phyloP scores from a whole-genome alignment of 2,888 invertebrate species.

The Abrostola tripartita region DNA sequence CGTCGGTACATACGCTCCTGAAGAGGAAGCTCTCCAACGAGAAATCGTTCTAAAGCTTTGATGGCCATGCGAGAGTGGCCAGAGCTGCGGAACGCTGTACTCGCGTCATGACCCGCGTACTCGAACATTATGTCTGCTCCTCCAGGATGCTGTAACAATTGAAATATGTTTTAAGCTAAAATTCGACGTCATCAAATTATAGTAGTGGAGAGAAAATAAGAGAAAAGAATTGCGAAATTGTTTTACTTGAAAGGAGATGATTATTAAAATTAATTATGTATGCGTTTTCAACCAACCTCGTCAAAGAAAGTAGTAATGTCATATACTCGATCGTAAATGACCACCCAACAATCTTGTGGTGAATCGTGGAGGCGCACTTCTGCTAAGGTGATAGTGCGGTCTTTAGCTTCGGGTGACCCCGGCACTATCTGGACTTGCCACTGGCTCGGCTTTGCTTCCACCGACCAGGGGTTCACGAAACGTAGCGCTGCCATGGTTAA shows the following conservation, averaged over 20 bases:
- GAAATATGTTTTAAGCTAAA: slow-evolving; percentile 35
- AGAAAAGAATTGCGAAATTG: neutral
- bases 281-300: slow-evolving; percentile 83
- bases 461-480: slow-evolving; percentile 81
- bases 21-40: slow-evolving; percentile 93
- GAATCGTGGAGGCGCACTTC: slow-evolving; percentile 93
- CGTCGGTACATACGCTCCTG: slow-evolving; percentile 92
- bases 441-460: slow-evolving; percentile 64
- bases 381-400: slow-evolving; percentile 89
- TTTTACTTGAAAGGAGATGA: neutral
- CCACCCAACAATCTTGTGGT: slow-evolving; percentile 93
- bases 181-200: neutral
- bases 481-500: slow-evolving; percentile 85
- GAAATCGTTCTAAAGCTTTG: slow-evolving; percentile 90
- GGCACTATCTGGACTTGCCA: slow-evolving; percentile 71
- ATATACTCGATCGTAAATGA: slow-evolving; percentile 96
- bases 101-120: slow-evolving; percentile 95
- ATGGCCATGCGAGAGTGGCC: slow-evolving; percentile 92
- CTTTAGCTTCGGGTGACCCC: slow-evolving; percentile 76
- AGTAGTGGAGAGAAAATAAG: neutral
- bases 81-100: slow-evolving; percentile 93
- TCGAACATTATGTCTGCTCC: slow-evolving; percentile 94
- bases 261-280: neutral
- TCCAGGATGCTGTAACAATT: slow-evolving; percentile 92
- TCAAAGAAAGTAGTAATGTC: slow-evolving; percentile 93